These are phyloP conservation scores for Saccopteryx bilineata DNA, from an alignment of 2,113 vertebrate species.

Conservation along the genomic window DNA sequence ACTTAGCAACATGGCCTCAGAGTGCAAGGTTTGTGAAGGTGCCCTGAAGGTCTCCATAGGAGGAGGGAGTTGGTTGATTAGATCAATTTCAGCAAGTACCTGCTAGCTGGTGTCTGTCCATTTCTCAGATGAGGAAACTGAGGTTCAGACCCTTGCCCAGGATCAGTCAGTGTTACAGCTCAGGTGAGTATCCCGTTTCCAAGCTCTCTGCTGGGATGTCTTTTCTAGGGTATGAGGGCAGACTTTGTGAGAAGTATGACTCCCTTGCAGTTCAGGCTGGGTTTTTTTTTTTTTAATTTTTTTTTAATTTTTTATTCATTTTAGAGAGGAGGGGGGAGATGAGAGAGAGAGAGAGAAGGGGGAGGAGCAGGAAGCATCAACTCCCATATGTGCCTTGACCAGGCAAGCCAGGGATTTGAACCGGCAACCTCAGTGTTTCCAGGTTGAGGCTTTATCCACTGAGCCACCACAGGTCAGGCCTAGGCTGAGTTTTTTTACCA, in stretches of 20 bases:
- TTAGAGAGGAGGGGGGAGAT: no score
- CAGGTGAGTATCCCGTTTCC: background rate
- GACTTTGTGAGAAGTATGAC: background rate
- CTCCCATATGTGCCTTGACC: no score
- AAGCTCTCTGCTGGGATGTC: background rate
- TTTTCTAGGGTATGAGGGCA: background rate
- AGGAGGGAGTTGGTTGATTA: background rate
- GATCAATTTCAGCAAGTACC: background rate
- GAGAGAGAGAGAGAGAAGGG: no score
- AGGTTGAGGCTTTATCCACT: no score
- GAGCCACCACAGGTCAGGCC: no score
- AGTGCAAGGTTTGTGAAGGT: background rate
- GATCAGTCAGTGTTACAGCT: background rate
- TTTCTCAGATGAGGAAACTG: conserved; percentile 50
- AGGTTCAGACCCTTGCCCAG: background rate
- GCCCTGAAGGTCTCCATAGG: background rate
- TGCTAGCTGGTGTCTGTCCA: background rate
- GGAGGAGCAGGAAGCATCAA: no score
- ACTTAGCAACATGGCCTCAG: background rate
- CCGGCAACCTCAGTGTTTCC: no score
- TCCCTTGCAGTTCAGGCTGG: background rate
- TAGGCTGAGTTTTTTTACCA: no score
- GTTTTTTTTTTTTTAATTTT: no score
- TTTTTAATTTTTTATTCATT: no score
- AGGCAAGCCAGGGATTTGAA: no score